Base-by-base conservation (phyloP, 2,797 vertebrate genomes). In the Platalea minor region DNA sequence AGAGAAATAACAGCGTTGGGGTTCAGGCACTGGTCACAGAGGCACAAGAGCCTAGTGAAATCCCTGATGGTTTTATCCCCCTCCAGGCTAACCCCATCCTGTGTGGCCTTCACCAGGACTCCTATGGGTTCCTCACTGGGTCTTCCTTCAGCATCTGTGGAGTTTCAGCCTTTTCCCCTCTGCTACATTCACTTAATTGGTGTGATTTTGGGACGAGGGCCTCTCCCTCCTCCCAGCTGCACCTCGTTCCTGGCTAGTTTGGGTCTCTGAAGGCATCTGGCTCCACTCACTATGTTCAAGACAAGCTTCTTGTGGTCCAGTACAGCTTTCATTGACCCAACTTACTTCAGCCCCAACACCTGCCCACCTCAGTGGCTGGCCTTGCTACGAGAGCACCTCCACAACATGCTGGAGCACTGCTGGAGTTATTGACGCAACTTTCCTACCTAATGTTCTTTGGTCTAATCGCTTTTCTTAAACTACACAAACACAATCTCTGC, bases 401-500 rank as follows among this genome's bases (percentile, higher is more conserved):
- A n/a, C 73, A 95, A 88, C 75, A 24, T 26, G 21, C 24, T 43
- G 76, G 68, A 79, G 88, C 11, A 50, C 68, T 11, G 63, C 59
- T 87, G 28, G 37, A 87, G 97, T 96, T 98, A 97, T 95, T 97
- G 97, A 97, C 85, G 95, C 96, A 97, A 91, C 96, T 97, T 96
- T 88, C 96, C 97, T 94, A 91, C 92, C 95, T 97, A 97, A 97
- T 81, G 93, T 98, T 97, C 98, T 88, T 89, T 72, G 79, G 88
- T 94, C 95, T 98, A 98, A 98, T 98, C 97, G 88, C 97, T 97
- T 98, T 98, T 97, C 97, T 98, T 97, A 97, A 98, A 98, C 97
- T 98, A 97, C 98, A 98, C 98, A 98, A 98, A 98, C 97, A 98
- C 97, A 98, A 95, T 98, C 97, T 98, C 97, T 97, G 97, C 98